Evolutionary conservation across 2,888 invertebrate species (phyloP).

Genomic region (Microctonus hyperodae): DNA sequence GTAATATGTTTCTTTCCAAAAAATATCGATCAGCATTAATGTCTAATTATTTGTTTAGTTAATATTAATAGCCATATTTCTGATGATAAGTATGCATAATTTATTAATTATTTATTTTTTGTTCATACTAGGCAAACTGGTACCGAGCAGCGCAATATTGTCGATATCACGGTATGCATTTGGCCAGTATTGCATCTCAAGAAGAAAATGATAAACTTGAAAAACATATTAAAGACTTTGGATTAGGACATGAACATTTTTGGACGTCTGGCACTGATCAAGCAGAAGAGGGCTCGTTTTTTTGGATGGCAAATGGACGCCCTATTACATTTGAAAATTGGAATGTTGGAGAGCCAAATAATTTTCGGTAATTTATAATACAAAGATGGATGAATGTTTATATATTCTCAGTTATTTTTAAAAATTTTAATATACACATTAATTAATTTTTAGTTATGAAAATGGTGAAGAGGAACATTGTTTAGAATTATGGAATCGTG

Average conservation of each 20-base stretch:
- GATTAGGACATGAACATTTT: constrained; percentile 89
- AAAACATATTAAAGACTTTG: constrained; percentile 89
- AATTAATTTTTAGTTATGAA: constrained; percentile 71
- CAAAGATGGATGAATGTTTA: not conserved
- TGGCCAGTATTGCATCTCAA: constrained; percentile 88
- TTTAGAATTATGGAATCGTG: constrained; percentile 88
- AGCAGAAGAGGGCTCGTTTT: constrained; percentile 89
- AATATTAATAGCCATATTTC: no score
- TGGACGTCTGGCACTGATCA: constrained; percentile 93
- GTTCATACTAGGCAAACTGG: constrained; percentile 83
- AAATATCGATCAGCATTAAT: no score
- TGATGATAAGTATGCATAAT: no score
- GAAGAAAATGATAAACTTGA: constrained; percentile 90
- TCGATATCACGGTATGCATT: constrained; percentile 91
- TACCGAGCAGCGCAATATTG: constrained; percentile 92
- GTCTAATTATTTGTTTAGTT: no score
- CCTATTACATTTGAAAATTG: constrained; percentile 91
- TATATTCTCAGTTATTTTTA: not conserved
- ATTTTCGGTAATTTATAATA: constrained; percentile 68
- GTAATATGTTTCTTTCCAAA: no score
- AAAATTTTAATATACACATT: not conserved
- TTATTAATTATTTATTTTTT: no score
- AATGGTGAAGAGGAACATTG: constrained; percentile 95
- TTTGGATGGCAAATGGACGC: constrained; percentile 92
- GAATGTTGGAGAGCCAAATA: constrained; percentile 94